A percentile compares a stretch with the other conserved stretches of the same genome.
These are phyloP conservation scores for Anoplolepis gracilipes DNA, from an alignment of 1,140 invertebrate genomes.

Conservation along the genomic window DNA sequence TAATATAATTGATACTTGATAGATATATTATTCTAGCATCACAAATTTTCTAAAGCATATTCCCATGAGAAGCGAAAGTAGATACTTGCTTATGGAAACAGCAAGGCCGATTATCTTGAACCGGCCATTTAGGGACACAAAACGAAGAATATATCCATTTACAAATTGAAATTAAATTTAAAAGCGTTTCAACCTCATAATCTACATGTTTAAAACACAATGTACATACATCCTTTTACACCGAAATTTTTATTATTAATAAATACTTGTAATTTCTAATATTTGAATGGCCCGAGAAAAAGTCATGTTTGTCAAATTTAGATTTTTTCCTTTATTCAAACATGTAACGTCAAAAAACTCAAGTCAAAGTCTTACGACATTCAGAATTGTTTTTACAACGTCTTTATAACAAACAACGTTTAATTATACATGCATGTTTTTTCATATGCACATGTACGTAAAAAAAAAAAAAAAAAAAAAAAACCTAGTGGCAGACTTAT, in stretches of 20 bases:
- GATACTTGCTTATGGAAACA: slow-evolving; percentile 30
- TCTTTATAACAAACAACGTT: not conserved
- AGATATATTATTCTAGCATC: slow-evolving; percentile 27
- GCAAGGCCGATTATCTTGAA: slow-evolving; percentile 42
- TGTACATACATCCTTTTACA: not conserved
- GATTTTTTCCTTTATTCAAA: not conserved
- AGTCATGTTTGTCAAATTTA: not conserved
- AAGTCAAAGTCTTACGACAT: not conserved
- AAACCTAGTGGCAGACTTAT: too few relatives aligned
- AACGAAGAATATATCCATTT: not conserved
- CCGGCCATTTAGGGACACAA: slow-evolving; percentile 25
- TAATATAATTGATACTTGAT: not conserved
- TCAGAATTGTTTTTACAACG: not conserved
- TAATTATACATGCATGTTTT: slow-evolving; percentile 31
- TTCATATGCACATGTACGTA: not conserved
- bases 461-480: too few relatives aligned
- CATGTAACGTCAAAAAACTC: not conserved
- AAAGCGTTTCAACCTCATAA: not conserved
- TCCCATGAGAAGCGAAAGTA: slow-evolving; percentile 37
- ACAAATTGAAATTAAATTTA: slow-evolving; percentile 6
- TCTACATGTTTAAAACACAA: not conserved
- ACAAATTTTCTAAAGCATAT: slow-evolving; percentile 41
- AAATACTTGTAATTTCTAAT: not conserved
- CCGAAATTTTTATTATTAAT: not conserved
- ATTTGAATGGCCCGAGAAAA: not conserved